These are phyloP conservation scores for Rachycentron canadum DNA, from an alignment of 2,797 vertebrate genomes.

Conservation along the genomic window DNA sequence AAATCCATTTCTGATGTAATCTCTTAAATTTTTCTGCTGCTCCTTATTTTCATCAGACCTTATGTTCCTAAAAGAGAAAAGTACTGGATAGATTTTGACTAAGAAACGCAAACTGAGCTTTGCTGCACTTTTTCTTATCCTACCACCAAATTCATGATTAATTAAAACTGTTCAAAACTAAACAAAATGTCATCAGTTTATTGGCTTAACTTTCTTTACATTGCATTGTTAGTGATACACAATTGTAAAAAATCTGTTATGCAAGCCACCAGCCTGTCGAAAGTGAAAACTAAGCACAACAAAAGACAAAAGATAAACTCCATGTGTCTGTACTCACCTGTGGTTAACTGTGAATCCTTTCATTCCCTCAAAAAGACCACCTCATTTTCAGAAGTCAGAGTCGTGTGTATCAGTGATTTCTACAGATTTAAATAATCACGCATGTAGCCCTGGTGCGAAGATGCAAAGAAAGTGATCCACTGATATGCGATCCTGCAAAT, in stretches of 20 bases:
- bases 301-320: background rate
- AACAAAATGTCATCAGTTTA: too few relatives aligned
- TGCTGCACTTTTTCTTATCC: too few relatives aligned
- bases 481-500: too few relatives aligned
- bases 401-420: background rate
- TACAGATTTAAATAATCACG: too few relatives aligned
- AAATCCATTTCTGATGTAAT: background rate
- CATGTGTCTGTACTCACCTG: conserved; percentile 25
- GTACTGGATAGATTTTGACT: too few relatives aligned
- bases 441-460: too few relatives aligned
- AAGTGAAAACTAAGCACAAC: background rate
- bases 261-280: background rate
- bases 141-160: too few relatives aligned
- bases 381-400: background rate
- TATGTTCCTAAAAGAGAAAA: background rate
- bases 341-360: background rate
- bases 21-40: background rate
- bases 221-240: background rate
- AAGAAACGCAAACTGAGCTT: too few relatives aligned
- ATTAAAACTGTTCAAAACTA: too few relatives aligned
- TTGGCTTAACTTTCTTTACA: background rate
- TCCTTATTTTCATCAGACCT: background rate
- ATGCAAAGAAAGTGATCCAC: background rate
- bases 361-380: background rate
- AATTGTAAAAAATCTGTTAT: background rate